Evolutionary conservation across 2,888 invertebrate genomes (phyloP).

Genomic region (Dryocosmus kuriphilus): DNA sequence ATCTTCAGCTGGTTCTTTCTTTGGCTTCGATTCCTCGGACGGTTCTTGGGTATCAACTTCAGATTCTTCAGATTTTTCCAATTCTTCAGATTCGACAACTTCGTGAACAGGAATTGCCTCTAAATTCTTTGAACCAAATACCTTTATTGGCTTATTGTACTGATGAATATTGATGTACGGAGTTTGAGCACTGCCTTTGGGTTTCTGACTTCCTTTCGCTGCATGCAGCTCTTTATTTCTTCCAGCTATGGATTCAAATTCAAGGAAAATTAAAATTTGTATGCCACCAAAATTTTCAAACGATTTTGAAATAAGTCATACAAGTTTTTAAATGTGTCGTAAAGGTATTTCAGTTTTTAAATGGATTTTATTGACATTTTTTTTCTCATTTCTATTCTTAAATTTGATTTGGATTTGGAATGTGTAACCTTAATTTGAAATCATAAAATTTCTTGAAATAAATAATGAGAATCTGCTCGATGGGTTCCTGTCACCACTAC

Average conservation of each 20-base stretch:
- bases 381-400: not conserved
- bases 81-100: conserved; percentile 48
- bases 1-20: conserved; percentile 39
- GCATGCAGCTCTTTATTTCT: not conserved
- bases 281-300: not conserved
- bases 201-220: conserved; percentile 68
- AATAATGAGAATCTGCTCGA: too few relatives aligned
- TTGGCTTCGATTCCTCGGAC: conserved; percentile 59
- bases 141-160: conserved; percentile 73
- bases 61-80: conserved; percentile 49
- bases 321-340: not conserved
- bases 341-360: too few relatives aligned
- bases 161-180: conserved; percentile 7
- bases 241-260: conserved; percentile 9
- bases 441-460: too few relatives aligned
- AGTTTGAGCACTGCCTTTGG: conserved; percentile 10
- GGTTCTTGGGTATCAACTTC: conserved; percentile 27
- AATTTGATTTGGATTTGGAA: not conserved
- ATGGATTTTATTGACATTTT: too few relatives aligned
- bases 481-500: too few relatives aligned
- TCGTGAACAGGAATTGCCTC: conserved; percentile 60
- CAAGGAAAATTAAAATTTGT: not conserved
- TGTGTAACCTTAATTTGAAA: too few relatives aligned
- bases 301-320: not conserved
- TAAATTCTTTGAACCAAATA: conserved; percentile 76